These are phyloP conservation scores for Leptoclinus maculatus DNA, from an alignment of 2,797 vertebrate genomes.

Conservation along the genomic window DNA sequence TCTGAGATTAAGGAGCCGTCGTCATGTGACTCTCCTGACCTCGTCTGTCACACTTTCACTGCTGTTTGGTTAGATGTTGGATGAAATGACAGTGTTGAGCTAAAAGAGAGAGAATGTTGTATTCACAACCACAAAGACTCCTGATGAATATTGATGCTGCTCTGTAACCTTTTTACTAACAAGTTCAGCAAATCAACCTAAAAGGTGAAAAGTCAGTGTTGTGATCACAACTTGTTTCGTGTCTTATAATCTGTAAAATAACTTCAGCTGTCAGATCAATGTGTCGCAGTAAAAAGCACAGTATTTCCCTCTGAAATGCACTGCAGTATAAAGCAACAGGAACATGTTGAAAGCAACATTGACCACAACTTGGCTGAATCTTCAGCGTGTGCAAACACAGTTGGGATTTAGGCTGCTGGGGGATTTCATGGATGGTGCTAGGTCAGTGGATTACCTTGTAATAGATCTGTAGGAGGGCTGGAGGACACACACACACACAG, in stretches of 20 bases:
- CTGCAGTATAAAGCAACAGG: background rate
- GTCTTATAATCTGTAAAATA: background rate
- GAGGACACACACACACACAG: constrained; percentile 44
- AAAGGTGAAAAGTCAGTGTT: background rate
- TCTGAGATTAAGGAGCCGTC: constrained; percentile 63
- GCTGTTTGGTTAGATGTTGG: background rate
- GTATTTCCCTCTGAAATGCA: background rate
- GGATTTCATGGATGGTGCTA: constrained; percentile 69
- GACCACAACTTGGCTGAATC: constrained; percentile 25
- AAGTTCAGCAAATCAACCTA: background rate
- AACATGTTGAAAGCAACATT: background rate
- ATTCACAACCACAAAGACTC: background rate
- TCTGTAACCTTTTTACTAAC: background rate
- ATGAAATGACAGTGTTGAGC: background rate
- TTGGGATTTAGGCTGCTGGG: constrained; percentile 73
- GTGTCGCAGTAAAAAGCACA: background rate
- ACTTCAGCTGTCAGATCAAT: background rate
- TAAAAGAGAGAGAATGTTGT: background rate
- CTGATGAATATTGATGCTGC: background rate
- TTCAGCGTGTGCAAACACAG: constrained; percentile 32
- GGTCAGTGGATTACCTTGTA: constrained; percentile 81
- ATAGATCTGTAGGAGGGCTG: constrained; percentile 65
- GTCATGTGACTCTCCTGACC: constrained; percentile 62
- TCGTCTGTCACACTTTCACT: background rate
- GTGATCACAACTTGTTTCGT: background rate